phyloP scores from a whole-genome alignment of 2,113 vertebrate species.

The Brevimyrus niger region DNA sequence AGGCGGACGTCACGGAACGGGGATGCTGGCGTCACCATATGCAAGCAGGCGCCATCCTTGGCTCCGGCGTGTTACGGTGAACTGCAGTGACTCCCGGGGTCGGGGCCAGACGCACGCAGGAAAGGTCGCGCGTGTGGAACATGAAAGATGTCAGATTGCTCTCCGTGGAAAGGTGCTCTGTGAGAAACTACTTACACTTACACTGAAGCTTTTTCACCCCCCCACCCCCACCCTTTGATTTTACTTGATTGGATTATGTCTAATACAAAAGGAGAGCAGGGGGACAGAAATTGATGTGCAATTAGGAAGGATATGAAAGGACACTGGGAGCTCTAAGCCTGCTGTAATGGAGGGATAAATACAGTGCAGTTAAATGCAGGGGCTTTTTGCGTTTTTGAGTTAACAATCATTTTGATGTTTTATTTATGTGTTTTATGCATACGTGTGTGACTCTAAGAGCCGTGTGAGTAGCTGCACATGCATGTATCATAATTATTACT shows the following conservation, averaged over 20 bases:
- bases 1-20: background rate
- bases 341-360: conserved; percentile 5
- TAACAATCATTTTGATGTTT: conserved; percentile 23
- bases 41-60: background rate
- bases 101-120: background rate
- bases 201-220: background rate
- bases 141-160: conserved; percentile 15
- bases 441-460: background rate
- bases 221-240: conserved; percentile 12
- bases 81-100: too few species aligned
- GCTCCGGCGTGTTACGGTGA: too few species aligned
- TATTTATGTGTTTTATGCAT: background rate
- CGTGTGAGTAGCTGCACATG: background rate
- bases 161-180: background rate
- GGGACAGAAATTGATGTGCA: conserved; percentile 23
- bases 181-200: conserved; percentile 11
- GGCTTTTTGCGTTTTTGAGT: conserved; percentile 13
- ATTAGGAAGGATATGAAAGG: conserved; percentile 22
- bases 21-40: background rate
- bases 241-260: conserved; percentile 16
- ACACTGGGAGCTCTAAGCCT: conserved; percentile 11
- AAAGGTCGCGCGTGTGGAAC: background rate
- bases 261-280: background rate
- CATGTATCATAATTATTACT: background rate
- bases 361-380: conserved; percentile 6